Base-by-base conservation (phyloP, 2,797 vertebrate genomes). In the Argentina silus region DNA sequence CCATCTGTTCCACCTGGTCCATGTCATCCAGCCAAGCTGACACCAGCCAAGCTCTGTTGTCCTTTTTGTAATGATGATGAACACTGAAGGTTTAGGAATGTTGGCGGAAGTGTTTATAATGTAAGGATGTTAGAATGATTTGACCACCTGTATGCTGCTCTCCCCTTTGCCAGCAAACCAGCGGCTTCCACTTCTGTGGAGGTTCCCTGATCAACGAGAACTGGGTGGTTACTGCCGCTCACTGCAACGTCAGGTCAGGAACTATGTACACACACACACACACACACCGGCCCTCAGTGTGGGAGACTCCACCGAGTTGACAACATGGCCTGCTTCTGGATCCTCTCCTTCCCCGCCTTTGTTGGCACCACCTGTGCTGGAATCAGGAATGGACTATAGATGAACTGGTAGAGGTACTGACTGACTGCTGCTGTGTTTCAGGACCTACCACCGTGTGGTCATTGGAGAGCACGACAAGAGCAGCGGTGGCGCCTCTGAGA, bases 181-280 rank as follows among this genome's bases (percentile, higher is more conserved):
- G 78, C 0, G 91, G 92, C 47, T 93, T 87, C 85, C 93, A 94
- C 77, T 95, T 94, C 91, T 96, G 94, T 0, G 94, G 93, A 0
- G 94, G 93, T 0, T 94, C 93, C 17, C 92, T 95, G 82, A 92
- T 95, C 87, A 94, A 84, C 0, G 87, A 93, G 75, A 67, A 89
- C 81, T 95, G 94, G 95, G 93, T 94, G 42, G 91, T 95, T 65
- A 95, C 95, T 0, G 94, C 94, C 6, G 89, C 91, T 56, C 88
- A 91, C 85, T 91, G 89, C 55, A 78, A 84, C 43, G 86, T 89
- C 74, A 88, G 95, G 81, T 89, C 8, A 95, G 96, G 2, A 94
- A 94, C 62, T 95, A 95, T 27, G 74, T 96, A 77, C 94, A 93
- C 78, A 73, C 83, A 2, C 79, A 68, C 0, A 53, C 27, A 36